Evolutionary conservation across 2,797 vertebrate genomes (phyloP).

Genomic region (Chrysolophus pictus): DNA sequence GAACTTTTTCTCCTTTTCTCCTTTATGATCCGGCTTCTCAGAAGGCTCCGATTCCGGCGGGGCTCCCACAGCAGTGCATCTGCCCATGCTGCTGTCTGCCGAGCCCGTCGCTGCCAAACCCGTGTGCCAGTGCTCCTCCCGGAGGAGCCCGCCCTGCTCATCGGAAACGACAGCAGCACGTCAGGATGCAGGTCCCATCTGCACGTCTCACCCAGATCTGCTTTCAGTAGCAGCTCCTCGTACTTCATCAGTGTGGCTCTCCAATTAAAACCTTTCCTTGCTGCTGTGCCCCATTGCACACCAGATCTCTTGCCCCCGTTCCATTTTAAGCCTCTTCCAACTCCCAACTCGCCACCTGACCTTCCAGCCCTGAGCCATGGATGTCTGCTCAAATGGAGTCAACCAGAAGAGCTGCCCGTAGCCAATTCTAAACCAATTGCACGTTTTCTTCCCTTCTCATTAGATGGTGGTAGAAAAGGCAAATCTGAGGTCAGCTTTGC

Average conservation of each 20-base stretch:
- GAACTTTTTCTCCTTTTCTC: background rate
- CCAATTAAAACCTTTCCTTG: background rate
- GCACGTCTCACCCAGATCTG: background rate
- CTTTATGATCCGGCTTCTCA: rapidly evolving
- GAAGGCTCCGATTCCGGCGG: background rate
- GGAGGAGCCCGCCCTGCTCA: background rate
- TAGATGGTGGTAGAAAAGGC: background rate
- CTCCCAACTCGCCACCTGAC: too few relatives aligned
- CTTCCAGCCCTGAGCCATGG: background rate
- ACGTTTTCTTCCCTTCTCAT: background rate
- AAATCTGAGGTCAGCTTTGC: background rate
- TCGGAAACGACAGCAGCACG: background rate
- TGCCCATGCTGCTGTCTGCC: background rate
- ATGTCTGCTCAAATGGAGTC: rapidly evolving
- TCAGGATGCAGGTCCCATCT: background rate
- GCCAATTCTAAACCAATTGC: background rate
- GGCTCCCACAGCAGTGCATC: rapidly evolving
- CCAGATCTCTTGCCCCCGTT: too few relatives aligned
- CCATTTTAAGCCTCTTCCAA: too few relatives aligned
- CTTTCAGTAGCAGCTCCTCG: background rate
- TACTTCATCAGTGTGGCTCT: background rate
- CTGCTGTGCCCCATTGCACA: background rate
- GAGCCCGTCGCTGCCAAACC: conserved; percentile 41
- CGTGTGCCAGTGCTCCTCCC: conserved; percentile 55
- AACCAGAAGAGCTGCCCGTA: background rate